These are phyloP conservation scores for Carassius gibelio DNA, from an alignment of 2,113 vertebrate species.

Conservation along the genomic window DNA sequence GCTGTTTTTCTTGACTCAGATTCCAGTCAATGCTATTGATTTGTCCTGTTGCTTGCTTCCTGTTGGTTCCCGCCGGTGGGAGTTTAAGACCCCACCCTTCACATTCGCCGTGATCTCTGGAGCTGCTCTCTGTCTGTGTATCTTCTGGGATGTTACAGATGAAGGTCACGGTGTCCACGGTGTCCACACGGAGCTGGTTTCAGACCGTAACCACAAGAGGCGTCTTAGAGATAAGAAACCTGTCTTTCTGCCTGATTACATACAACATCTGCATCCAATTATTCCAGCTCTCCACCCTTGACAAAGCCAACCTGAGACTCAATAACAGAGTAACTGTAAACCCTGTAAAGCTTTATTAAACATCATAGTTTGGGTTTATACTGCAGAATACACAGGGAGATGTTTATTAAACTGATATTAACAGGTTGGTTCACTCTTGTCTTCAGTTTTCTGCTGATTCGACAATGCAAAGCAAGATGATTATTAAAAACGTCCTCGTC, in stretches of 20 bases:
- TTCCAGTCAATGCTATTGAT: conserved; percentile 70
- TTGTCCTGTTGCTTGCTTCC: conserved; percentile 61
- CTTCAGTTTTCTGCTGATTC: not conserved
- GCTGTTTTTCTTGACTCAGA: conserved; percentile 52
- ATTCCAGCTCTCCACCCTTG: conserved; percentile 48
- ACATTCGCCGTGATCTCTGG: not conserved
- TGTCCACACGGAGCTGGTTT: not conserved
- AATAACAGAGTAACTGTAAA: conserved; percentile 51
- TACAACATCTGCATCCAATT: conserved; percentile 60
- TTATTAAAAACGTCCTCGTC: conserved; percentile 15
- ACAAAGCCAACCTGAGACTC: conserved; percentile 41
- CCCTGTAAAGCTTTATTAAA: not conserved
- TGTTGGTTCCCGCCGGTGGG: conserved; percentile 64
- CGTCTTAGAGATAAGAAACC: conserved; percentile 23
- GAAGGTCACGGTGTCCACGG: not conserved
- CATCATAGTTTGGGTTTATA: too few species aligned
- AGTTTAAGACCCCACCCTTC: conserved; percentile 57
- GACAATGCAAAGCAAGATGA: not conserved
- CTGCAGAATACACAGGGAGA: not conserved
- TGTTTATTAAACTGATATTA: not conserved
- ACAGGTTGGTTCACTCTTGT: not conserved
- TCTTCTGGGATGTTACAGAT: not conserved
- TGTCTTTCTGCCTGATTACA: conserved; percentile 47
- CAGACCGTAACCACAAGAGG: not conserved
- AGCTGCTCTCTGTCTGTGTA: not conserved